These are phyloP conservation scores for Oscheius onirici DNA, from an alignment of 2,888 invertebrate species.

Conservation along the genomic window DNA sequence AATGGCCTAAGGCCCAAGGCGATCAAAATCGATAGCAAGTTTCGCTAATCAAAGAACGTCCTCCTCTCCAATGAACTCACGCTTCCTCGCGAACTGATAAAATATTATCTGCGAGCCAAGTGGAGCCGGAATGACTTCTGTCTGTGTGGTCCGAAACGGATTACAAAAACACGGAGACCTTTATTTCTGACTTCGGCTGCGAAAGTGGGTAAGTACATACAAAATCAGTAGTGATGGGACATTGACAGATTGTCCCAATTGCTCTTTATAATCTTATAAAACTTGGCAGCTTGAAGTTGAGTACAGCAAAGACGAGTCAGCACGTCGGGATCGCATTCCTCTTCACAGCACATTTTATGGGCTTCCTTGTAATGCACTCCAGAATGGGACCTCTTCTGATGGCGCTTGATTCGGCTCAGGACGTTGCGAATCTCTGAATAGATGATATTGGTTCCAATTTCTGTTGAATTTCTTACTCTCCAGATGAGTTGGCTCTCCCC, in stretches of 20 bases:
- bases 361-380: background rate
- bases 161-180: no score
- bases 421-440: background rate
- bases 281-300: background rate
- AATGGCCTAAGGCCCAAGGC: no score
- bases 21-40: no score
- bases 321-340: constrained; percentile 3
- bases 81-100: no score
- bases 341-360: background rate
- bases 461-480: background rate
- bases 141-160: no score
- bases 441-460: background rate
- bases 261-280: constrained; percentile 4
- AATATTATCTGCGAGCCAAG: no score
- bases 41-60: no score
- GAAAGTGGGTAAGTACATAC: no score
- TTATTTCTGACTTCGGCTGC: no score
- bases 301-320: constrained; percentile 8
- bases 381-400: background rate
- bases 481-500: background rate
- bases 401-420: background rate
- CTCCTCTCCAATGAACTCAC: no score
- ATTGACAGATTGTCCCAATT: background rate
- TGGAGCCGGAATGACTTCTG: no score
- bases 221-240: no score